Conservation (phyloP, 2,888 invertebrate genomes). For the Agrotis ipsilon region DNA sequence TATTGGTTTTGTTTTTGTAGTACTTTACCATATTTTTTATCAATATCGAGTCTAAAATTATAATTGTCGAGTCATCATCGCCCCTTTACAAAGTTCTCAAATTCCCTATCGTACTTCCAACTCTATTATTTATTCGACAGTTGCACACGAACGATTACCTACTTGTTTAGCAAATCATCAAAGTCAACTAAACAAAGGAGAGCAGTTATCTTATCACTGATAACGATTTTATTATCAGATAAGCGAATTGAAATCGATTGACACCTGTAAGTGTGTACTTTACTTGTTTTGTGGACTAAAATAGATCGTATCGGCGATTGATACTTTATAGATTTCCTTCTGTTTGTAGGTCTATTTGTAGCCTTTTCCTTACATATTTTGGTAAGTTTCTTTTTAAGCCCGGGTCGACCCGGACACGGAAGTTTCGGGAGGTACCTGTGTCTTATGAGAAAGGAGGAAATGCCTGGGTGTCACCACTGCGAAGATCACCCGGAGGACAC, state of each 20-base stretch:
- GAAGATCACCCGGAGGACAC: too few relatives aligned
- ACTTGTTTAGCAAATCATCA: slow-evolving; percentile 30
- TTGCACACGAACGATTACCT: slow-evolving; percentile 2
- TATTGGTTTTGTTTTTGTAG: neutral
- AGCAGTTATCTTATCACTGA: slow-evolving; percentile 26
- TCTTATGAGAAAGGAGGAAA: too few relatives aligned
- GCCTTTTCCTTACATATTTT: neutral
- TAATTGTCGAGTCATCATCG: slow-evolving; percentile 7
- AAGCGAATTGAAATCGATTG: slow-evolving; percentile 40
- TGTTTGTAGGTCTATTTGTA: neutral
- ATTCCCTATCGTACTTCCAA: neutral
- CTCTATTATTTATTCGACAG: neutral
- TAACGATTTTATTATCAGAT: slow-evolving; percentile 45
- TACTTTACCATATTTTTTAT: neutral
- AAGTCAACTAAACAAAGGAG: slow-evolving; percentile 24
- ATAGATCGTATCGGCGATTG: slow-evolving; percentile 35
- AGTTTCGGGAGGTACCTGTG: too few relatives aligned
- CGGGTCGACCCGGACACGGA: too few relatives aligned
- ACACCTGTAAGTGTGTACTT: slow-evolving; percentile 47
- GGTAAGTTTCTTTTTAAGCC: neutral
- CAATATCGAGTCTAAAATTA: neutral
- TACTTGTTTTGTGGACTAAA: slow-evolving; percentile 49
- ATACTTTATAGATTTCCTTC: slow-evolving; percentile 2
- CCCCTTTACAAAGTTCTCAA: neutral
- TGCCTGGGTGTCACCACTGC: too few relatives aligned